These are phyloP conservation scores for Ceramica pisi DNA, from an alignment of 2,888 invertebrate genomes.

Conservation along the genomic window DNA sequence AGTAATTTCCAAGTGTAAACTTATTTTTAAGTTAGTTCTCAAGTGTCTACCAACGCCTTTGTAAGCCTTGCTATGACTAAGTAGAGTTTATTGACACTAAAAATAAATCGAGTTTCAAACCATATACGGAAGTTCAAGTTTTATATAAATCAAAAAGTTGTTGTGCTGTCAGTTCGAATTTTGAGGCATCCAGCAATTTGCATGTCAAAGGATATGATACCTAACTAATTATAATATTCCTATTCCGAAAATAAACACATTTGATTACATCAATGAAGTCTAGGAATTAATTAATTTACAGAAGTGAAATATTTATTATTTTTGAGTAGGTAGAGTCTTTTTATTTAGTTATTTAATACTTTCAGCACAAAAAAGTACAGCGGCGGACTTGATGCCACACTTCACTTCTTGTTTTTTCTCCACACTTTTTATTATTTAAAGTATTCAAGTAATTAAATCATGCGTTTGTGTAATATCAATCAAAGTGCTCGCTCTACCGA, in stretches of 20 bases:
- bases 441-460: not conserved
- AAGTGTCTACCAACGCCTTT: no score
- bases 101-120: not conserved
- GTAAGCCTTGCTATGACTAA: not conserved
- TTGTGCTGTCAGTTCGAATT: not conserved
- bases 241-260: not conserved
- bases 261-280: not conserved
- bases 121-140: not conserved
- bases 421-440: not conserved
- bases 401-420: no score
- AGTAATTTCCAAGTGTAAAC: no score
- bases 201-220: not conserved
- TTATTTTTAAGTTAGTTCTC: no score
- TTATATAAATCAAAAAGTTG: constrained; percentile 8
- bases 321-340: no score
- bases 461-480: constrained; percentile 7
- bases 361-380: no score
- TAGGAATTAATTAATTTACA: not conserved
- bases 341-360: no score
- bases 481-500: not conserved
- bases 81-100: constrained; percentile 14
- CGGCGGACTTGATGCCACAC: no score
- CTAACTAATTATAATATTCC: not conserved
- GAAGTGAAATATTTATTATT: no score
- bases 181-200: constrained; percentile 5